A percentile compares a stretch with the other conserved stretches of the same genome.
Evolutionary conservation across 2,888 invertebrate species (phyloP).

Genomic region (Erannis defoliaria): DNA sequence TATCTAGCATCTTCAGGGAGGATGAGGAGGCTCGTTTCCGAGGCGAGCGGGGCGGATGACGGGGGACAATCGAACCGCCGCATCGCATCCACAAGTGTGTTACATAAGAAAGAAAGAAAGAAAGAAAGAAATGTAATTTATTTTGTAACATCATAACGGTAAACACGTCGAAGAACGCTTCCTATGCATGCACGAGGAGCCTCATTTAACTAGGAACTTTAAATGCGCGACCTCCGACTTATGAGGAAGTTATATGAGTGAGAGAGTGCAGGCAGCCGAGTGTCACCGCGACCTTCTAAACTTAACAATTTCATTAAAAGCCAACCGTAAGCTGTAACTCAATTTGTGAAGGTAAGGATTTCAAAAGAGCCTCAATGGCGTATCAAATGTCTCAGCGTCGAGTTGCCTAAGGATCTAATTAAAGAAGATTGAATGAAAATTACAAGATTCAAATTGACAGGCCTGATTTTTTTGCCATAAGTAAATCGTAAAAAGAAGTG

Average conservation of each 20-base stretch:
- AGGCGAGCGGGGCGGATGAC: not conserved
- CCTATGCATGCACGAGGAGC: slow-evolving; percentile 7
- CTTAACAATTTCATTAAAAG: slow-evolving; percentile 28
- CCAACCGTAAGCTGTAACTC: slow-evolving; percentile 8
- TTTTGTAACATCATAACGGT: too few species aligned
- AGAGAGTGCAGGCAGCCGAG: slow-evolving; percentile 20
- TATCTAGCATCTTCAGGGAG: too few species aligned
- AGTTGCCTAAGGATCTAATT: slow-evolving; percentile 19
- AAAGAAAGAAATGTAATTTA: too few species aligned
- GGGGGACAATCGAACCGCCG: slow-evolving; percentile 5
- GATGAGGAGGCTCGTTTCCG: not conserved
- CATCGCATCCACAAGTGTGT: slow-evolving; percentile 12
- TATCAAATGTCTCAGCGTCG: slow-evolving; percentile 19
- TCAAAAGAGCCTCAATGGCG: slow-evolving; percentile 21
- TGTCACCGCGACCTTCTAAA: slow-evolving; percentile 23
- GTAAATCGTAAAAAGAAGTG: too few species aligned
- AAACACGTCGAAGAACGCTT: slow-evolving; percentile 18
- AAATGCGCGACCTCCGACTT: slow-evolving; percentile 25
- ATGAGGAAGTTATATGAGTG: slow-evolving; percentile 34
- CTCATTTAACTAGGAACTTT: slow-evolving; percentile 9
- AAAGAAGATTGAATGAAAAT: slow-evolving; percentile 10
- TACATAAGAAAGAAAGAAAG: too few species aligned
- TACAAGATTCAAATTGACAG: not conserved
- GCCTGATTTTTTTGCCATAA: not conserved
- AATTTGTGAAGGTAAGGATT: slow-evolving; percentile 20